Conservation (phyloP, 2,113 vertebrate genomes). For the Xiphophorus maculatus region DNA sequence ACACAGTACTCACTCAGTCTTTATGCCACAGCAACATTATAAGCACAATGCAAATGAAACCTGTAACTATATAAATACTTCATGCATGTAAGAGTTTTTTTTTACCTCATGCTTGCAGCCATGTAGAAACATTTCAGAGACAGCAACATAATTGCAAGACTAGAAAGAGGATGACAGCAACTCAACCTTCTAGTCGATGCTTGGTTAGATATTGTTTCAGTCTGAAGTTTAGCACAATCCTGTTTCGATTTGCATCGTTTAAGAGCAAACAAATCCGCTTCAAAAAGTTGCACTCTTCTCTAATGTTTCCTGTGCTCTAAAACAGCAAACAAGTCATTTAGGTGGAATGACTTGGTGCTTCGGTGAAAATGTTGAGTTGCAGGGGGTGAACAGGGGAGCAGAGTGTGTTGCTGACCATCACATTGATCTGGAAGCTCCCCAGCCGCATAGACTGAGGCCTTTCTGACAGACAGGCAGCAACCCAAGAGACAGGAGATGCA, state of each 20-base stretch:
- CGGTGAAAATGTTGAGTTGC: neutral
- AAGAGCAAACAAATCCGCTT: neutral
- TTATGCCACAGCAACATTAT: neutral
- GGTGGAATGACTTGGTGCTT: neutral
- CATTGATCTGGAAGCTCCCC: neutral
- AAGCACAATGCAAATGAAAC: neutral
- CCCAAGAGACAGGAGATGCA: neutral
- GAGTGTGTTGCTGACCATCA: neutral
- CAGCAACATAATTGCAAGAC: neutral
- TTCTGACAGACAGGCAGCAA: neutral
- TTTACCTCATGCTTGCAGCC: neutral
- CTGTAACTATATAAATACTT: neutral
- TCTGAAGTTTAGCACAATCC: neutral
- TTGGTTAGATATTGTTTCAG: neutral
- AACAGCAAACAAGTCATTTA: neutral
- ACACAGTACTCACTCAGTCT: neutral
- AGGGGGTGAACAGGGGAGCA: neutral
- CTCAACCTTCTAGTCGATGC: neutral
- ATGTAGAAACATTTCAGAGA: neutral
- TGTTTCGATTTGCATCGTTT: neutral
- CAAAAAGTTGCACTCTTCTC: neutral
- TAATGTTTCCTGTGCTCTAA: neutral
- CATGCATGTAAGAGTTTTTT: neutral
- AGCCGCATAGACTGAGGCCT: neutral
- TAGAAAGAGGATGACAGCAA: neutral